phyloP scores from a whole-genome alignment of 2,888 invertebrate genomes.

The Melipona bicolor region DNA sequence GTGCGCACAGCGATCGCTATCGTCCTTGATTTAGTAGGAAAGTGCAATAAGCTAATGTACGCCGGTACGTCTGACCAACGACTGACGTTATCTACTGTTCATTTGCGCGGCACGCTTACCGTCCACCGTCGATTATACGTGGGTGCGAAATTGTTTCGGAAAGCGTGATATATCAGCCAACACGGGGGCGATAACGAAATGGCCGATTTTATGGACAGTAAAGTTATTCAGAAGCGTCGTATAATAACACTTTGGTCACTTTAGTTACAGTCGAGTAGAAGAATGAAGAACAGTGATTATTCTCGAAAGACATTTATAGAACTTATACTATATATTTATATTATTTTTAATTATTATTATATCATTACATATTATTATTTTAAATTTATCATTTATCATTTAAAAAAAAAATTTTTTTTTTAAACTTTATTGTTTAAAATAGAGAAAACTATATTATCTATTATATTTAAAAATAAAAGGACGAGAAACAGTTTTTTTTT shows the following conservation, averaged over 20 bases:
- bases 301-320: no score
- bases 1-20: conserved; percentile 13
- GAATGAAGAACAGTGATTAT: no score
- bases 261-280: no score
- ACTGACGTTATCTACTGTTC: conserved; percentile 32
- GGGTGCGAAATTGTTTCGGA: conserved; percentile 12
- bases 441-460: background rate
- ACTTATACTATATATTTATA: no score
- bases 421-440: no score
- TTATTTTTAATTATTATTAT: no score
- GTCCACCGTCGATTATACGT: background rate
- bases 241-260: no score
- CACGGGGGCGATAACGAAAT: background rate
- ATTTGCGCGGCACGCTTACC: background rate
- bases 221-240: no score
- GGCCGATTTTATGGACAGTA: no score
- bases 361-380: no score
- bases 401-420: background rate
- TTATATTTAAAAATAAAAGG: background rate
- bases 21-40: conserved; percentile 25
- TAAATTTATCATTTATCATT: no score
- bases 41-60: conserved; percentile 24
- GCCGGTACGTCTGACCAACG: conserved; percentile 12
- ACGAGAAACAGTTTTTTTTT: no score
- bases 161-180: conserved; percentile 1